Conservation (phyloP, 1,140 invertebrate species). For the Mya arenaria region DNA sequence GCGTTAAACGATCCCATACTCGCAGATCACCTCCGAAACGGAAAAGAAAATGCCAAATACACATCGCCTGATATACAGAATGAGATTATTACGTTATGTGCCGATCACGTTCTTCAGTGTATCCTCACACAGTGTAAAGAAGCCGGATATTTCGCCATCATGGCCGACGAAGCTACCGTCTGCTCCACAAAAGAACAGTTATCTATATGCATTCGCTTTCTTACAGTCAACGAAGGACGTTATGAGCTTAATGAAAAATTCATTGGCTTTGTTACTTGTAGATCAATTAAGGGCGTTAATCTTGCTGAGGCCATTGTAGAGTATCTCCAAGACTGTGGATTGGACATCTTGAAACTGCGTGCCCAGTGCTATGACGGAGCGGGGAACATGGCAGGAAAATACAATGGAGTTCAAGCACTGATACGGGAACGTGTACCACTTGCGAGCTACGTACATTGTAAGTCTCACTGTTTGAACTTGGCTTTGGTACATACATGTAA, state of each 20-base stretch:
- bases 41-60: too few relatives aligned
- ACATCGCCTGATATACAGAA: not conserved
- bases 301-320: slow-evolving; percentile 16
- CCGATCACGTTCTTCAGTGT: not conserved
- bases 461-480: slow-evolving; percentile 1
- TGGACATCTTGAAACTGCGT: not conserved
- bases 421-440: not conserved
- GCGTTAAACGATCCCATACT: too few relatives aligned
- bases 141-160: not conserved
- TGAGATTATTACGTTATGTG: not conserved
- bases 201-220: slow-evolving; percentile 33
- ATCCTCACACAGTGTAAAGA: not conserved
- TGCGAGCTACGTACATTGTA: not conserved
- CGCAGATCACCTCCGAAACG: too few relatives aligned
- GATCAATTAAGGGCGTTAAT: slow-evolving; percentile 22
- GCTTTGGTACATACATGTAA: not conserved
- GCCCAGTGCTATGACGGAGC: slow-evolving; percentile 21
- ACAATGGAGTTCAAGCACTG: not conserved
- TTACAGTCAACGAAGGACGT: not conserved
- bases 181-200: slow-evolving; percentile 23
- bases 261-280: not conserved
- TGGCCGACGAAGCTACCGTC: slow-evolving; percentile 36
- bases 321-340: slow-evolving; percentile 5
- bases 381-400: slow-evolving; percentile 28
- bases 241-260: slow-evolving; percentile 19